Percentiles rank a stretch among this genome's conserved stretches.
These are phyloP conservation scores for Hipparchia sbordonii DNA, from an alignment of 2,888 invertebrate species.

Conservation along the genomic window DNA sequence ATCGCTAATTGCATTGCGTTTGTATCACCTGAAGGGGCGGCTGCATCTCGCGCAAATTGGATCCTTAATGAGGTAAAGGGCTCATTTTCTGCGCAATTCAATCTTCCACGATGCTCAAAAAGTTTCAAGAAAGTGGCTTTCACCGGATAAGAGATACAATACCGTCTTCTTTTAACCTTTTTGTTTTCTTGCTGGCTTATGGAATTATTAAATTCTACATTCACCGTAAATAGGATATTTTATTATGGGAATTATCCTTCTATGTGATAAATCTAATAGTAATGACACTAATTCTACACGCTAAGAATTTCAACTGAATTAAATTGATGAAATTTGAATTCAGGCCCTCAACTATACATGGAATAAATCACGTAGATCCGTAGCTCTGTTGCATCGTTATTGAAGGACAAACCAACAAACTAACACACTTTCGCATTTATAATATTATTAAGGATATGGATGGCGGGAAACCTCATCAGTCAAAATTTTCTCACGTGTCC, in stretches of 20 bases:
- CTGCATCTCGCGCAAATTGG: constrained; percentile 70
- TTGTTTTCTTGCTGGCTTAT: neutral
- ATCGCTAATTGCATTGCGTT: constrained; percentile 75
- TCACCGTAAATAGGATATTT: neutral
- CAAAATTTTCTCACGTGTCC: too few relatives aligned
- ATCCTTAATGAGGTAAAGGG: constrained; percentile 74
- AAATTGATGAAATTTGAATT: neutral
- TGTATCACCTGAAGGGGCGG: constrained; percentile 75
- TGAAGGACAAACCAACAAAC: too few relatives aligned
- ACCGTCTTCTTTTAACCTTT: neutral
- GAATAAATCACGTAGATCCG: too few relatives aligned
- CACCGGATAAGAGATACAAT: constrained; percentile 45
- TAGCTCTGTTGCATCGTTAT: too few relatives aligned
- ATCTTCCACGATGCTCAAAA: constrained; percentile 35
- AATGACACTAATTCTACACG: too few relatives aligned
- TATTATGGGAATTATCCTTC: neutral
- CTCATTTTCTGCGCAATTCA: constrained; percentile 68
- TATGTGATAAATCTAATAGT: neutral
- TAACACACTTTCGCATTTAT: too few relatives aligned
- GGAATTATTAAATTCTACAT: neutral
- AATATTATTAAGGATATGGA: too few relatives aligned
- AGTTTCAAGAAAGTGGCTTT: constrained; percentile 28
- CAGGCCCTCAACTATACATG: too few relatives aligned
- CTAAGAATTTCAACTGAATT: neutral
- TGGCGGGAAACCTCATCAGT: too few relatives aligned